phyloP scores from a whole-genome alignment of 2,797 vertebrate species.

The Macroramphosus scolopax region DNA sequence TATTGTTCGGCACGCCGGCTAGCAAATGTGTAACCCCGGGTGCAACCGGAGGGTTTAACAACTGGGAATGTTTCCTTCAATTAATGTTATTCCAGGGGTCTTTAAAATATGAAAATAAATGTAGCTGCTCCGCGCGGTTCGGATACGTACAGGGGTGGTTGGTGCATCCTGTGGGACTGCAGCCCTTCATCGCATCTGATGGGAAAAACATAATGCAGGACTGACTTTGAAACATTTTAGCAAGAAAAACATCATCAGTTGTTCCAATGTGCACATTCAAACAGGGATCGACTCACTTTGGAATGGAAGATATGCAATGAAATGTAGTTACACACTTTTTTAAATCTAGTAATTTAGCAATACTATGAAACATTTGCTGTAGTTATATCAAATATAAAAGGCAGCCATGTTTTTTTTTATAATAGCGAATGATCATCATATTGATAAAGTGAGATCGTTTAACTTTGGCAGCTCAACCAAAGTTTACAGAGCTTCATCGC shows the following conservation, averaged over 20 bases:
- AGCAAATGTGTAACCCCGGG: constrained; percentile 66
- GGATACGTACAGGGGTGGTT: constrained; percentile 36
- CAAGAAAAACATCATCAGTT: constrained; percentile 46
- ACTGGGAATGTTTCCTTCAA: constrained; percentile 75
- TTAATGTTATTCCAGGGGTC: constrained; percentile 68
- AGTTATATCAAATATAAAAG: no score
- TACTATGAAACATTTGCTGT: no score
- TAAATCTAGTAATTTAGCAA: neutral
- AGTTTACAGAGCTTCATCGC: no score
- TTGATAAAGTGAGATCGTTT: no score
- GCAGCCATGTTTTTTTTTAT: no score
- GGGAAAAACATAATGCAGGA: constrained; percentile 53
- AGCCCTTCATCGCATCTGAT: constrained; percentile 47
- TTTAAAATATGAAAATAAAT: constrained; percentile 72
- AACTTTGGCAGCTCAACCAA: no score
- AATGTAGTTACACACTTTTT: no score
- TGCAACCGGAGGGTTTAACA: constrained; percentile 71
- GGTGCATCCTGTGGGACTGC: constrained; percentile 42
- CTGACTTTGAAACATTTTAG: constrained; percentile 41
- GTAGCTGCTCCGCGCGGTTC: constrained; percentile 26
- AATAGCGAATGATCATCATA: no score
- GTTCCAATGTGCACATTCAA: constrained; percentile 14
- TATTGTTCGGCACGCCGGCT: constrained; percentile 69
- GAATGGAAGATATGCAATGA: no score
- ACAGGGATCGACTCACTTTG: no score